These are phyloP conservation scores for Nasua narica DNA, from an alignment of 2,797 vertebrate genomes.

Conservation along the genomic window DNA sequence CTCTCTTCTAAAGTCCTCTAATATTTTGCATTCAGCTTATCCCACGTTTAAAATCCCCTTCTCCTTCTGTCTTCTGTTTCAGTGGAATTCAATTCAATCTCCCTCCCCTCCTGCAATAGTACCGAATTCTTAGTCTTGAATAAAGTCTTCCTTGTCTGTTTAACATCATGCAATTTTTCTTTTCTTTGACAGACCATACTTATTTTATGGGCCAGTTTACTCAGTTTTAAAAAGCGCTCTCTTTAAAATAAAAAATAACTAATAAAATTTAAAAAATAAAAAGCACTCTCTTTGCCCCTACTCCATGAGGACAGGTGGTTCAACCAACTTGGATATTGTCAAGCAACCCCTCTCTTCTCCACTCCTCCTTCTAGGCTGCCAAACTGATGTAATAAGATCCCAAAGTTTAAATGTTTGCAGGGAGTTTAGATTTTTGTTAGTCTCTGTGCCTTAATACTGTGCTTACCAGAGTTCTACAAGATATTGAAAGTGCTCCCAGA, in stretches of 20 bases:
- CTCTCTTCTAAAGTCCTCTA: not conserved
- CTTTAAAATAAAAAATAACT: not conserved
- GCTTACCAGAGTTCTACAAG: not conserved
- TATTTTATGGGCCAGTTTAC: not conserved
- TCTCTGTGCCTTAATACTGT: not conserved
- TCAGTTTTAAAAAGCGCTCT: not conserved
- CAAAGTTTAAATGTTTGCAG: not conserved
- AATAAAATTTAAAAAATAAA: not conserved
- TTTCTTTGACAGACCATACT: not conserved
- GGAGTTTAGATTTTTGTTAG: not conserved
- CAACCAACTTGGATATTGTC: not conserved
- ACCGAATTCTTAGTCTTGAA: not conserved
- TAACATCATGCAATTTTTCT: not conserved
- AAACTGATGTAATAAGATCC: not conserved
- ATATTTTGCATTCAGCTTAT: not conserved
- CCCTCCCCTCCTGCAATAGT: not conserved
- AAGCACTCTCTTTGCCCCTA: not conserved
- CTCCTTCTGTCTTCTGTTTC: not conserved
- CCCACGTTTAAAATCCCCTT: not conserved
- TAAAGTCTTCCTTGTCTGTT: too few relatives aligned
- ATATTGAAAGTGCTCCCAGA: not conserved
- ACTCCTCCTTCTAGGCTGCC: not conserved
- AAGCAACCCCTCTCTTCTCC: not conserved
- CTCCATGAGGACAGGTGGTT: not conserved
- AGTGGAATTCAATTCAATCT: not conserved